Base-by-base conservation (phyloP, 2,888 invertebrate genomes). In the Tachina grossa region DNA sequence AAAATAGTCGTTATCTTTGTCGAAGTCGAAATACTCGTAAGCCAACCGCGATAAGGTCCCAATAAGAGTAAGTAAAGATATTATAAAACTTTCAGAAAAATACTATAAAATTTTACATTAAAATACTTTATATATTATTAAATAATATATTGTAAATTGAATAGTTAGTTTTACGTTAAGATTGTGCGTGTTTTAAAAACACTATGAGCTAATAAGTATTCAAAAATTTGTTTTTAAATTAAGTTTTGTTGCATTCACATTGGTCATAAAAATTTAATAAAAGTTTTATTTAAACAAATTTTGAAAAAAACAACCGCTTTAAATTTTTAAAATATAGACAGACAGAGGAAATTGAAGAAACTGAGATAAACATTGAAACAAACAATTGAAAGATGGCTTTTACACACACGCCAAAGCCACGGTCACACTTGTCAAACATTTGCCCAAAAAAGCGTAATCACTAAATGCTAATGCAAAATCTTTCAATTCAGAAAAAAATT, bases 101-200 rank as follows among this genome's bases (percentile, higher is more conserved):
- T 61, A 81, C 51, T 39, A 16, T 53, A 76, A 49, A 65, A 22
- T 63, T 72, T 55, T 65, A 74, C 14, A 66, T 66, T 59, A 74
- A 66, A 57, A 49, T 13, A 16, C 10, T n/a, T 31, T 63, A 16
- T 59, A 65, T 76, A 77, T 83, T 83, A 83, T 83, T 49, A 72
- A 72, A 83, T 77, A 83, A 83, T 72, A 72, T 77, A 78, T 78
- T 78, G 66, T 78, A 83, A 72, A 78, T 77, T 77, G 43, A 68
- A 47, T 59, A 45, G 45, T 66, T 51, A 59, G 72, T 47, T 68
- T 78, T 68, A 66, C 59, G 43, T 59, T 51, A 43, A 49, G 59
- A 16, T n/a, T 43, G 57, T 41, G 31, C 5, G 59, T 77, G 65
- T 82, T 77, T 77, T 43, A 69, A 81, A 81, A 81, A 82, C 75